Base-by-base conservation (phyloP, 2,113 vertebrate genomes). In the Pteropus alecto region DNA sequence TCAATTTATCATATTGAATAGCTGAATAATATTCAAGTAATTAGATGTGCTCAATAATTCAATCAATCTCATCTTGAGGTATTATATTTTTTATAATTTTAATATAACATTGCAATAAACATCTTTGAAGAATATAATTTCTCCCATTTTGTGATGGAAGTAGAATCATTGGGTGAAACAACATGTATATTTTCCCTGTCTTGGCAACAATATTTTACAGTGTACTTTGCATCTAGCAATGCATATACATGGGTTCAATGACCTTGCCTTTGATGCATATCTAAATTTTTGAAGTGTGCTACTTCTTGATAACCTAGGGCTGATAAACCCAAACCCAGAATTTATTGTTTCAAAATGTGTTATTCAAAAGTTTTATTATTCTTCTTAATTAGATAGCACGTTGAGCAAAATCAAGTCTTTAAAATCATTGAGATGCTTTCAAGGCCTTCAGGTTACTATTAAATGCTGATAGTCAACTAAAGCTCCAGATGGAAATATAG, bases 391-490 rank as follows among this genome's bases (percentile, higher is more conserved):
- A 87, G 58, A 65, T 26, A 81, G 12, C 30, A 88, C 41, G 46
- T 63, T 82, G 28, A 91, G 8, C 28, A 90, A 95, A 87, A 89
- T 28, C 38, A 93, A 86, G 48, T 76, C 22, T 68, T 88, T 92
- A 86, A 70, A 38, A 88, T 86, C 71, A 58, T 33, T 77, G 28
- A 93, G 81, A 6, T 90, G 12, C 5, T 96, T 84, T 82, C 30
- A 84, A 96, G 43, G 43, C 30, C n/a, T 87, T 58, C 74, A 86
- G 26, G 10, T 90, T 77, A 81, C 63, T 87, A 14, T 79, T 87
- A 95, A 93, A 78, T 87, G 67, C 30, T 68, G 58, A 26, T 74
- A 83, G 77, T 88, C 22, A 91, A 78, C 60, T 83, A 73, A 94
- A 24, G 82, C 21, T 82, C 35, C 35, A 54, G 41, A 43, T 88